Evolutionary conservation across 2,113 vertebrate species (phyloP).

Genomic region (Rafetus swinhoei): DNA sequence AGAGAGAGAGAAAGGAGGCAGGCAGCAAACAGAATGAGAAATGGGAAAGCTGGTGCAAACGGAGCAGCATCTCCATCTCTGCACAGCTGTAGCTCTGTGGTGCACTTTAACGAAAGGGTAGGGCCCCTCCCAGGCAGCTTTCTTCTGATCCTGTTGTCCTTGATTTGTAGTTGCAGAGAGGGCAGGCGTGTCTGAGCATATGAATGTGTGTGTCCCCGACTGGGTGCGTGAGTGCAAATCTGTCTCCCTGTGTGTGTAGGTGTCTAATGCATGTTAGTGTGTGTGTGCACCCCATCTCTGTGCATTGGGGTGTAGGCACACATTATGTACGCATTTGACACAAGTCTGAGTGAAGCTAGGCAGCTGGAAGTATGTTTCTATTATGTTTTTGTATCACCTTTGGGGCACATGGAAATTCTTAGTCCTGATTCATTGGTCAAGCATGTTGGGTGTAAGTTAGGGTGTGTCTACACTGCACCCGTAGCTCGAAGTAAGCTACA

Average conservation of each 20-base stretch:
- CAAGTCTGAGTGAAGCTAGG: background rate
- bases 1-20: background rate
- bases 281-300: background rate
- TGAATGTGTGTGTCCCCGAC: background rate
- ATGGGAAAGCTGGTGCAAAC: background rate
- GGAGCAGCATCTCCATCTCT: background rate
- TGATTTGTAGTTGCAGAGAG: background rate
- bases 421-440: too few species aligned
- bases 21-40: background rate
- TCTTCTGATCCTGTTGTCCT: background rate
- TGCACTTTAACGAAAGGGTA: background rate
- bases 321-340: too few species aligned
- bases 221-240: background rate
- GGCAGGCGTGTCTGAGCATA: background rate
- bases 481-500: too few species aligned
- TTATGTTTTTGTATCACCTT: background rate
- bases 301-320: too few species aligned
- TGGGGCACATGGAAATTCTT: too few species aligned
- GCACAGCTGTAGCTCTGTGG: background rate
- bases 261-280: background rate
- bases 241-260: background rate
- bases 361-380: background rate
- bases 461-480: too few species aligned
- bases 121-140: background rate
- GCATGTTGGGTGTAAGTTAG: background rate